Conservation (phyloP, 2,888 invertebrate genomes). For the Napeogenes inachia region DNA sequence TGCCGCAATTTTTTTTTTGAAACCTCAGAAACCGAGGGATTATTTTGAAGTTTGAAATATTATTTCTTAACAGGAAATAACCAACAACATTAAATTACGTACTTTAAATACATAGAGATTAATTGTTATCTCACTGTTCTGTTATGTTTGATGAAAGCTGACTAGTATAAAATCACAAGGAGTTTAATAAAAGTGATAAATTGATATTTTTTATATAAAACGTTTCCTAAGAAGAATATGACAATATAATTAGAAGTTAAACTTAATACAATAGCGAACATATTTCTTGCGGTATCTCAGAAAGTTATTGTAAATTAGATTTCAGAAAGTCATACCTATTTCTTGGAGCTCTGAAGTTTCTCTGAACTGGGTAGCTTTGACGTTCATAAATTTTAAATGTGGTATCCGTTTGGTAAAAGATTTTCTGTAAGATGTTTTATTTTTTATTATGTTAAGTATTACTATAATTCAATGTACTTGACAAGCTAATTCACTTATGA, state of each 20-base stretch:
- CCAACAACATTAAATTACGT: too few relatives aligned
- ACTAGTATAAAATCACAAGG: too few relatives aligned
- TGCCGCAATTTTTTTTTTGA: background rate
- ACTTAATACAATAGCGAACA: slow-evolving; percentile 26
- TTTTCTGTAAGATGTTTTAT: slow-evolving; percentile 16
- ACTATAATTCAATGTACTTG: too few relatives aligned
- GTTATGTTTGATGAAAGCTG: too few relatives aligned
- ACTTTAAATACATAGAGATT: too few relatives aligned
- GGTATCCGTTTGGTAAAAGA: slow-evolving; percentile 26
- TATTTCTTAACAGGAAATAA: too few relatives aligned
- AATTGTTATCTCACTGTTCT: too few relatives aligned
- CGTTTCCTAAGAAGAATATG: background rate
- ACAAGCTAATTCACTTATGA: too few relatives aligned
- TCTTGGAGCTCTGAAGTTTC: slow-evolving; percentile 30
- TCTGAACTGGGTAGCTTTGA: slow-evolving; percentile 29
- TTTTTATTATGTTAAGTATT: slow-evolving; percentile 4
- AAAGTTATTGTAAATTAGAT: slow-evolving; percentile 33
- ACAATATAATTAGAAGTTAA: slow-evolving; percentile 19
- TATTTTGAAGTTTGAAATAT: too few relatives aligned
- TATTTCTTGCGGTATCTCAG: slow-evolving; percentile 29
- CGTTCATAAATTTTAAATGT: slow-evolving; percentile 34
- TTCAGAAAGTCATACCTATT: slow-evolving; percentile 31
- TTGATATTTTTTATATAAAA: too few relatives aligned
- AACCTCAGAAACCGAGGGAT: too few relatives aligned
- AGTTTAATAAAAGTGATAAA: background rate